Conservation (phyloP, 2,797 vertebrate genomes). For the Onychomys arenicola region DNA sequence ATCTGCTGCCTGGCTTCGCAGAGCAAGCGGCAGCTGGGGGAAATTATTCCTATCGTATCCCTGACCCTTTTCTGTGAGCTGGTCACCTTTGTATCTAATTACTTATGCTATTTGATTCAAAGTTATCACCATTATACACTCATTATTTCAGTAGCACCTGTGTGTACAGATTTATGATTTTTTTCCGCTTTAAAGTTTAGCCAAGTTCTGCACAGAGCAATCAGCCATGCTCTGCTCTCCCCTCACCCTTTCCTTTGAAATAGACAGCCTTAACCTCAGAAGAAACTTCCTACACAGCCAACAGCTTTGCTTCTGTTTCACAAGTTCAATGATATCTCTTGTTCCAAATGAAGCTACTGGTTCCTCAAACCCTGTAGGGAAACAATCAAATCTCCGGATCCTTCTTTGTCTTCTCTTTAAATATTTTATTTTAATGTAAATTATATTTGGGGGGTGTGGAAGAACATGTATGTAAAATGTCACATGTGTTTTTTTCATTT, state of each 20-base stretch:
- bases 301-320: neutral
- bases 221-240: neutral
- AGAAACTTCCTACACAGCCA: neutral
- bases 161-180: neutral
- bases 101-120: slow-evolving; percentile 8
- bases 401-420: slow-evolving; percentile 57
- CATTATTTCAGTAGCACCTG: slow-evolving; percentile 8
- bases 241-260: neutral
- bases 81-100: slow-evolving; percentile 39
- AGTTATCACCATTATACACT: neutral
- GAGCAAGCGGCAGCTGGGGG: slow-evolving; percentile 26
- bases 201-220: neutral
- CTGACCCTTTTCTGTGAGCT: neutral
- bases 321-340: neutral
- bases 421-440: slow-evolving; percentile 55
- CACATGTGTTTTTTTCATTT: slow-evolving; percentile 41
- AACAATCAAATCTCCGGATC: neutral
- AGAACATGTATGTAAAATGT: slow-evolving; percentile 55
- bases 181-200: slow-evolving; percentile 44
- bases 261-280: neutral
- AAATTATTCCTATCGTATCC: slow-evolving; percentile 20
- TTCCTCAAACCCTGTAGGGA: neutral
- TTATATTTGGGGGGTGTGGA: slow-evolving; percentile 32
- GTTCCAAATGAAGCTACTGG: neutral
- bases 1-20: neutral